Conservation (phyloP, 92 coral and sea anemone genomes). For the Montipora capitata region DNA sequence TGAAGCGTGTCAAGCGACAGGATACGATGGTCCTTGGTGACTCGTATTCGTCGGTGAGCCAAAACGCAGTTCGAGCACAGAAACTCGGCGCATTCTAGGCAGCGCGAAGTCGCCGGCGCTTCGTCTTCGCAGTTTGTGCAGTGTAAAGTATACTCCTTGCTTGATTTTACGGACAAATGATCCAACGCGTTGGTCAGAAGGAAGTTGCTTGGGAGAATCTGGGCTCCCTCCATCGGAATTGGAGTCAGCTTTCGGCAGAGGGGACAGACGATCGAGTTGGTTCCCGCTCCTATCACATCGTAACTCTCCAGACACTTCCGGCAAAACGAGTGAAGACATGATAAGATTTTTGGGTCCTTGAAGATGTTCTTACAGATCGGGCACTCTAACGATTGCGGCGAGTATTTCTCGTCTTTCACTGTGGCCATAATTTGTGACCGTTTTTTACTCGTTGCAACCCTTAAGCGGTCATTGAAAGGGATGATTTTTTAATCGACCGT, state of each 20-base stretch:
- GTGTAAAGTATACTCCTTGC: constrained; percentile 90
- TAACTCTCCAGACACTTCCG: constrained; percentile 91
- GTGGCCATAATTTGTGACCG: constrained; percentile 81
- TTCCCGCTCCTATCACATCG: constrained; percentile 93
- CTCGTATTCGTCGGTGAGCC: constrained; percentile 93
- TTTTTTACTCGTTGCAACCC: constrained; percentile 19
- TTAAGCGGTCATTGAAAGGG: constrained; percentile 63
- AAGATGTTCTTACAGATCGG: constrained; percentile 86
- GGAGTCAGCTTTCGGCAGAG: constrained; percentile 92
- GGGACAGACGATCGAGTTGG: constrained; percentile 89
- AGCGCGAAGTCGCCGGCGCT: constrained; percentile 88
- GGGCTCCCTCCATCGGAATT: constrained; percentile 83
- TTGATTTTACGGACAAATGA: constrained; percentile 90
- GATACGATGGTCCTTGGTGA: constrained; percentile 92
- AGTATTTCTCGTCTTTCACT: constrained; percentile 87
- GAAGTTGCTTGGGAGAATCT: constrained; percentile 79
- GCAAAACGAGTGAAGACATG: constrained; percentile 91
- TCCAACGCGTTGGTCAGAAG: constrained; percentile 91
- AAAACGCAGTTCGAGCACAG: constrained; percentile 91
- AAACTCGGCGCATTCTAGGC: constrained; percentile 96
- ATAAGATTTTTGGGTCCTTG: constrained; percentile 88
- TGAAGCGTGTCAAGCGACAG: constrained; percentile 92
- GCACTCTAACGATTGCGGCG: constrained; percentile 91
- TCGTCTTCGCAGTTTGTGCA: constrained; percentile 94
- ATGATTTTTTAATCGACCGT: constrained; percentile 86